Conservation (phyloP, 2,888 invertebrate genomes). For the Actias luna region DNA sequence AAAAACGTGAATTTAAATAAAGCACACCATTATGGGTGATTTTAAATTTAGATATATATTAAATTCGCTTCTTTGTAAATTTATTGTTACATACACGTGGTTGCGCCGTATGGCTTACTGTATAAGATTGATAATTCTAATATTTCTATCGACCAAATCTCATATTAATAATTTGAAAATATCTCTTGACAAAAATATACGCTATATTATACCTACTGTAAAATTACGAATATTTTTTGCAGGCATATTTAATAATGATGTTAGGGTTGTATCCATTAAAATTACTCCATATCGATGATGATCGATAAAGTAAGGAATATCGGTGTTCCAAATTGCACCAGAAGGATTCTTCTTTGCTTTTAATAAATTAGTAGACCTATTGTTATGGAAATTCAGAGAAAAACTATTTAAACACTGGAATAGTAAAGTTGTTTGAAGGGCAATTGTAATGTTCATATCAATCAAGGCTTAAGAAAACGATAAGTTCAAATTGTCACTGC, state of each 20-base stretch:
- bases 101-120: background rate
- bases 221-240: background rate
- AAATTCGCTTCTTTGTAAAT: background rate
- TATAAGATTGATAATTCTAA: background rate
- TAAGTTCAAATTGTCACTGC: background rate
- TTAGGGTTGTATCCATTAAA: slow-evolving; percentile 1
- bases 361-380: background rate
- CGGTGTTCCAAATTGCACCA: background rate
- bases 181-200: slow-evolving; percentile 2
- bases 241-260: background rate
- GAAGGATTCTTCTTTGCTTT: background rate
- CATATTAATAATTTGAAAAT: background rate
- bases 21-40: background rate
- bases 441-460: background rate
- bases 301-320: background rate
- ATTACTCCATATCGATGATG: background rate
- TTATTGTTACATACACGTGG: background rate
- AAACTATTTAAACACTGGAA: background rate
- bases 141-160: slow-evolving; percentile 6
- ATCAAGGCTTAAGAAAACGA: background rate
- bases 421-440: background rate
- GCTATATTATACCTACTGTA: slow-evolving; percentile 1
- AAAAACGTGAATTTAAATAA: background rate
- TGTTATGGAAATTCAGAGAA: background rate
- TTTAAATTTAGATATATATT: slow-evolving; percentile 6